Evolutionary conservation across 2,888 invertebrate genomes (phyloP), one percentile per base, ranked within the genome.

Genomic region (Abrostola tripartita): DNA sequence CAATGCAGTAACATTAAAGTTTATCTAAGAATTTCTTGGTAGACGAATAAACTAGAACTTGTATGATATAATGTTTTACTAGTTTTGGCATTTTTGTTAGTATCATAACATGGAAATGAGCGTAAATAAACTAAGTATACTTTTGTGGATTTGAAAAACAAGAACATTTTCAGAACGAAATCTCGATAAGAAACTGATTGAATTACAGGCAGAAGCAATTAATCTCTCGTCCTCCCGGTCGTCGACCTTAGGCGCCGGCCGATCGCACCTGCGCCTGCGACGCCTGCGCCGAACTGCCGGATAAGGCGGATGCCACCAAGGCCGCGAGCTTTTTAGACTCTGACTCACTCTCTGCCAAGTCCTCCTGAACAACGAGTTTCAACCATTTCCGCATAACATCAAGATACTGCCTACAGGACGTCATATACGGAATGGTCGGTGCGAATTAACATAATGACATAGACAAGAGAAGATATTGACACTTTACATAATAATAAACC

Each of bases 211-310:
- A 71, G 73, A 75, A 76, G 78, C 81, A 87, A 82, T 84, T 82
- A 86, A 88, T 86, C 76, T 81, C 64, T 82, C 78, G 81, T 85
- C 78, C 78, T 83, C 76, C 47, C 79, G 90, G 88, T 88, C 91
- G 84, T 82, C 81, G 91, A 91, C 89, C 87, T 82, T 68, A 74
- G 85, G 82, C 87, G 87, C 85, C 85, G 78, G 80, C 71, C 78
- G 76, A 78, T 76, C 85, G 85, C 91, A 92, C 92, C 92, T 92
- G 93, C 89, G 87, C 83, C 76, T 85, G 85, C 83, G 85, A 83
- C 82, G 70, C 65, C 65, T 55, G 72, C 59, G 53, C 55, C 60
- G 5, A 74, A 75, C 66, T 76, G 74, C 66, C 79, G 80, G 75
- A 81, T 83, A 79, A 84, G 84, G 81, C 90, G 88, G 90, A 89